Evolutionary conservation across 2,888 invertebrate genomes (phyloP).

Genomic region (Ennomos fuscantarius): DNA sequence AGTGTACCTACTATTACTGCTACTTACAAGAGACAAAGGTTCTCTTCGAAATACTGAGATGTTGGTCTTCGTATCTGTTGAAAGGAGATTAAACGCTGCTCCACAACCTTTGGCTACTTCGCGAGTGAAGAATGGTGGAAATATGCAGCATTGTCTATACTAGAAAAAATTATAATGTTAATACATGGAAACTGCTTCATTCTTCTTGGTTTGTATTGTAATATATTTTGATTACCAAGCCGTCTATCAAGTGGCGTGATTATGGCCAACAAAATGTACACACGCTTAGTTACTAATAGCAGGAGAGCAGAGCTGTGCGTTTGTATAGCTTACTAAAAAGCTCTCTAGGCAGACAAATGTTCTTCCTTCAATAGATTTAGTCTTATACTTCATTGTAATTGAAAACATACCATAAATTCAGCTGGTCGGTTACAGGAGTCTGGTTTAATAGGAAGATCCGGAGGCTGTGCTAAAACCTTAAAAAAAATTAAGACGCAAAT

Average conservation of each 20-base stretch:
- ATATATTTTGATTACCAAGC: too few relatives aligned
- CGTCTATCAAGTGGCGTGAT: too few relatives aligned
- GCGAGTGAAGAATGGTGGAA: constrained; percentile 68
- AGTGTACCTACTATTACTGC: too few relatives aligned
- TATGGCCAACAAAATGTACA: too few relatives aligned
- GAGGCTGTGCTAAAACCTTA: constrained; percentile 30
- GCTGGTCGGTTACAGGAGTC: constrained; percentile 50
- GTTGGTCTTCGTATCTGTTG: constrained; percentile 41
- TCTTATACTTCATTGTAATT: neutral
- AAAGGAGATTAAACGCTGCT: constrained; percentile 39
- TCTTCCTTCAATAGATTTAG: too few relatives aligned
- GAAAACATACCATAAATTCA: constrained; percentile 47
- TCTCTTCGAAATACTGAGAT: constrained; percentile 44
- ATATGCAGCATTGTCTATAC: constrained; percentile 61
- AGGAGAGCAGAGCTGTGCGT: too few relatives aligned
- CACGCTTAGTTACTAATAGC: too few relatives aligned
- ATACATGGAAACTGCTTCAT: neutral
- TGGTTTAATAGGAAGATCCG: constrained; percentile 35
- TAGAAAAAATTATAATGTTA: constrained; percentile 36
- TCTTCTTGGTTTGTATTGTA: too few relatives aligned
- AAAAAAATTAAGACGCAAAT: neutral
- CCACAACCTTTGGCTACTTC: constrained; percentile 58
- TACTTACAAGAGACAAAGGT: constrained; percentile 21
- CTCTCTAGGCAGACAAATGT: too few relatives aligned
- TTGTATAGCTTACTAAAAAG: too few relatives aligned